A percentile compares a stretch with the other conserved stretches of the same genome.
phyloP scores from a whole-genome alignment of 2,888 invertebrate species.

The Nomada ferruginata region DNA sequence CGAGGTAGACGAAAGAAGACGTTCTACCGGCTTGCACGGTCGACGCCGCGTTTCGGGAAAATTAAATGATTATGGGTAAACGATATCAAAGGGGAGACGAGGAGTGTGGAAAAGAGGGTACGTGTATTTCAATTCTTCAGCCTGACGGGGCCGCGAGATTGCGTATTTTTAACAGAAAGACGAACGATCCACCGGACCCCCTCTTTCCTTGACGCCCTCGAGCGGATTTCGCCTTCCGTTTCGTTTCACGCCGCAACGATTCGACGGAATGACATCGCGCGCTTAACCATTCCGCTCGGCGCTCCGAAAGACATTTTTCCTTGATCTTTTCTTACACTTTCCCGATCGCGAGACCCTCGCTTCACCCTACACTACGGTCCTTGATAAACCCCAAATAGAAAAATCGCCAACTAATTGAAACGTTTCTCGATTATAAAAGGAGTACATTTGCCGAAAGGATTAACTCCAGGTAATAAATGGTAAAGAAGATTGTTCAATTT shows the following conservation, averaged over 20 bases:
- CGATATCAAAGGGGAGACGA: constrained; percentile 82
- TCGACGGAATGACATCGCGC: constrained; percentile 53
- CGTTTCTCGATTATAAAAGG: not conserved
- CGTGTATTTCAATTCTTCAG: constrained; percentile 84
- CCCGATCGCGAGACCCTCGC: constrained; percentile 15
- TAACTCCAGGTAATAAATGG: too few relatives aligned
- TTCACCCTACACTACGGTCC: not conserved
- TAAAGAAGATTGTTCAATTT: too few relatives aligned
- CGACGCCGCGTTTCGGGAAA: constrained; percentile 73
- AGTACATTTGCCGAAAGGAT: too few relatives aligned
- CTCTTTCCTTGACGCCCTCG: constrained; percentile 58
- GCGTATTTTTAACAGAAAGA: constrained; percentile 83
- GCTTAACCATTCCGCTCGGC: constrained; percentile 49
- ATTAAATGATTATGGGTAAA: constrained; percentile 85
- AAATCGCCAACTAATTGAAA: not conserved
- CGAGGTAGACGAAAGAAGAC: constrained; percentile 24
- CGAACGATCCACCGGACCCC: constrained; percentile 54
- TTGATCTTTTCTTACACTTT: constrained; percentile 51
- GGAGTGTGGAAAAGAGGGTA: constrained; percentile 67
- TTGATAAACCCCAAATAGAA: constrained; percentile 13
- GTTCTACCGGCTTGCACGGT: constrained; percentile 27
- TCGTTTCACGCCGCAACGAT: constrained; percentile 82
- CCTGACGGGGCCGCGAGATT: constrained; percentile 83
- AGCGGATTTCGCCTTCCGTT: constrained; percentile 79
- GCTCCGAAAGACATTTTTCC: constrained; percentile 42